Base-by-base conservation (phyloP, 2,797 vertebrate genomes). In the Melanotaenia maccullochi region DNA sequence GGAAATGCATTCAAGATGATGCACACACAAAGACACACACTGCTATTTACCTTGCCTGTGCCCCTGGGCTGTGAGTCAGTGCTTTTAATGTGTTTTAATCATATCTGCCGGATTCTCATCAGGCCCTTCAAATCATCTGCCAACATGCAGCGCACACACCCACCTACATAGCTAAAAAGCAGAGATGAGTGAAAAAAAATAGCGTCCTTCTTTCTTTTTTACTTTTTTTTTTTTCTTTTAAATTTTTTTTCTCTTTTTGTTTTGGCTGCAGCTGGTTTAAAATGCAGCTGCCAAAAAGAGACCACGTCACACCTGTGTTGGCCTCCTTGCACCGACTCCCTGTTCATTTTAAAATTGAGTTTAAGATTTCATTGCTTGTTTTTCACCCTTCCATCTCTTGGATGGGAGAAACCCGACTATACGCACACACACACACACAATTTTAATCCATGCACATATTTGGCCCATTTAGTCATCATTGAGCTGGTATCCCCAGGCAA, bases 11-110 rank as follows among this genome's bases (percentile, higher is more conserved):
- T 49, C 33, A 16, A 56, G 54, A 30, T 71, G 38, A 61, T 24
- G 9, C 35, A 62, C 51, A 73, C 63, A 54, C 42, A 58, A 28
- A 65, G 49, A 38, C 35, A 9, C 44, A 38, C 38, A 40, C 4
- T 56, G 47, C 75, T 77, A 36, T 76, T 75, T 78, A 68, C 76
- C 32, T 59, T 51, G 38, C 28, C 60, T 59, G 12, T 54, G 71
- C 60, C 65, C 64, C 77, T 33, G 75, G 80, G 70, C 49, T 69
- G 42, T 67, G 71, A 84, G 13, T 73, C 63, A 58, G 4, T 38
- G 13, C 47, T 36, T 75, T 75, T 70, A 74, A 81, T 65, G 54
- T 78, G 54, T 25, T 76, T 71, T 72, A 76, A 82, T 82, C 56
- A 75, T 66, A 52, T 73, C 13, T 80, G 36, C 60, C 57, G 63